These are phyloP conservation scores for Gasterosteus nipponicus DNA, from an alignment of 2,113 vertebrate genomes.

Conservation along the genomic window DNA sequence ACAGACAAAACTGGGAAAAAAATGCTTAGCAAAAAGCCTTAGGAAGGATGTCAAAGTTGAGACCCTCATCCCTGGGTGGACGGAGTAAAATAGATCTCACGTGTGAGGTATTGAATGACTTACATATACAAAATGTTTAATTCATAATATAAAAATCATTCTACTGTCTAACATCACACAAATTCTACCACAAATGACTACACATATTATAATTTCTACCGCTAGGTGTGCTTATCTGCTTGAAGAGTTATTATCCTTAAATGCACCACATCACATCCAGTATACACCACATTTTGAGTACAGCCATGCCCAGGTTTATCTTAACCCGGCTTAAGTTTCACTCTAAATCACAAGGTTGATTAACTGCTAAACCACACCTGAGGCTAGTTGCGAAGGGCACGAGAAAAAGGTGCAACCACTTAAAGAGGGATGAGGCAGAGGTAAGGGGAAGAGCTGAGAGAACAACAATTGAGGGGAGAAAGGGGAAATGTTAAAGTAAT, in stretches of 20 bases:
- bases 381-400: conserved; percentile 46
- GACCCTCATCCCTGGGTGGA: too few relatives aligned
- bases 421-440: neutral
- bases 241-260: neutral
- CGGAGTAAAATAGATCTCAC: too few relatives aligned
- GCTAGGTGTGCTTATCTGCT: too few relatives aligned
- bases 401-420: conserved; percentile 4
- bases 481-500: conserved; percentile 3
- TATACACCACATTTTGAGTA: conserved; percentile 55
- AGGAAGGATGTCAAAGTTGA: too few relatives aligned
- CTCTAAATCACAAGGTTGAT: conserved; percentile 53
- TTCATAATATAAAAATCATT: too few relatives aligned
- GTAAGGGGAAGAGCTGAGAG: neutral
- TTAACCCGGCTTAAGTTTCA: conserved; percentile 72
- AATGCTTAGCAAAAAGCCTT: too few relatives aligned
- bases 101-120: too few relatives aligned
- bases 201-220: too few relatives aligned
- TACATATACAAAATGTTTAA: too few relatives aligned
- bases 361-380: conserved; percentile 61
- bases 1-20: too few relatives aligned
- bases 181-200: too few relatives aligned
- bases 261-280: conserved; percentile 9
- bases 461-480: neutral
- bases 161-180: too few relatives aligned
- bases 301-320: conserved; percentile 55